Evolutionary conservation across 1,140 invertebrate species (phyloP), one percentile per base, ranked within the genome.

Genomic region (Dendroctonus valens): DNA sequence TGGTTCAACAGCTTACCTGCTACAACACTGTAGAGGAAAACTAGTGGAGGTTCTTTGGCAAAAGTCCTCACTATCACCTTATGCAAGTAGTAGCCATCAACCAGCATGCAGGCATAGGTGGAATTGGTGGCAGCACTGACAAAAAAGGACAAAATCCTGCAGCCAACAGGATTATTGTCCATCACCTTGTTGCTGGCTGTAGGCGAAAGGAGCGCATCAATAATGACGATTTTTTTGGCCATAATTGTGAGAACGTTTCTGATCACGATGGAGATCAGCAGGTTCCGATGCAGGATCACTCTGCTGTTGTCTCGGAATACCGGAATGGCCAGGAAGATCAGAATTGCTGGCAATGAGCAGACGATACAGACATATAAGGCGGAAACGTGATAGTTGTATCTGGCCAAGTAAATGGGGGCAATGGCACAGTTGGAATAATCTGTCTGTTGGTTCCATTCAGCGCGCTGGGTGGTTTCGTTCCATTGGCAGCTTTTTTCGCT

Each of bases 61-160:
- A 86, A 85, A 2, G 83, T 80, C 5, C 81, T 79, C 0, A 83
- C 84, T n/a, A 86, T 85, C 0, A 81, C 75, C 8, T 83, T 77
- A 63, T 87, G 84, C 6, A 86, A 73, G 69, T 84, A 85, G 37
- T 84, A 75, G 2, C 82, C 84, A 69, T 85, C 84, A 0, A 84
- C 74, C n/a, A 86, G 69, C 85, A 87, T 86, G 68, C 82, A 84
- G 0, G 82, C 78, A 70, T 84, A 87, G 4, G 84, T 83, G 0
- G 80, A 77, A 68, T 83, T 83, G 5, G 76, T 80, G 0, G 81
- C 78, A 0, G 80, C 55, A 26, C 81, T 79, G 58, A 84, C 81
- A 0, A 81, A 69, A 15, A 82, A 76, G 0, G 83, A 78, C n/a
- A 86, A 71, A 3, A 81, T 46, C 15, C 80, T 79, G 60, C 85